These are phyloP conservation scores for Anguilla rostrata DNA, from an alignment of 2,113 vertebrate genomes.

Conservation along the genomic window DNA sequence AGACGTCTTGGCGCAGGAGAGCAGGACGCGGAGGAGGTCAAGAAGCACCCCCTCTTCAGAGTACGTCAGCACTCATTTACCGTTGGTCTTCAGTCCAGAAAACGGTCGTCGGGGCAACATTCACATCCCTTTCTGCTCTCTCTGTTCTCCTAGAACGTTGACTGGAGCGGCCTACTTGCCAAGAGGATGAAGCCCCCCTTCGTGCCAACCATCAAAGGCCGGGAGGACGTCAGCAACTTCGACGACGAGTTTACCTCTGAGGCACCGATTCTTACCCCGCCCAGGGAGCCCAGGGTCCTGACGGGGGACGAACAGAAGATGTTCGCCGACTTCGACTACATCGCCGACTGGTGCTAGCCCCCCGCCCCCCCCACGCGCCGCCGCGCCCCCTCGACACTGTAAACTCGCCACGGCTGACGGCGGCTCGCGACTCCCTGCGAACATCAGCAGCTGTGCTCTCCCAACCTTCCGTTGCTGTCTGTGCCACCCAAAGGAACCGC, in stretches of 20 bases:
- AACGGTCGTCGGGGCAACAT: no score
- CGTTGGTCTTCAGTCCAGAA: not conserved
- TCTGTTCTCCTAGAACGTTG: conserved; percentile 76
- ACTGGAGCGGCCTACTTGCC: conserved; percentile 88
- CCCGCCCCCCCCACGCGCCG: not conserved
- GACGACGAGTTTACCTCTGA: conserved; percentile 98
- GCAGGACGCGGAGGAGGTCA: conserved; percentile 94
- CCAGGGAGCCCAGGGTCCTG: conserved; percentile 89
- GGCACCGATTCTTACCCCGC: conserved; percentile 92
- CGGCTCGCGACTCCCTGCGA: conserved; percentile 61
- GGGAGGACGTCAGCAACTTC: conserved; percentile 96
- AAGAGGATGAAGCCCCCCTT: conserved; percentile 96
- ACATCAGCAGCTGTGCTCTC: conserved; percentile 40
- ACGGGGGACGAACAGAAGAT: conserved; percentile 87
- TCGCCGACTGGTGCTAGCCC: conserved; percentile 94
- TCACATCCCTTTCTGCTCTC: not conserved
- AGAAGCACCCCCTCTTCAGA: conserved; percentile 95
- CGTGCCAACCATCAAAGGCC: conserved; percentile 87
- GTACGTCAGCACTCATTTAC: conserved; percentile 61
- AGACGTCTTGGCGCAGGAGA: conserved; percentile 92
- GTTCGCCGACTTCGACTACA: conserved; percentile 98
- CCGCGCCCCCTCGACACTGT: conserved; percentile 67
- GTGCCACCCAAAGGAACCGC: conserved; percentile 79
- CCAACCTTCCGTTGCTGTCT: conserved; percentile 65
- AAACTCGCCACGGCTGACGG: conserved; percentile 75